Percentiles rank a stretch among this genome's conserved stretches.
These are phyloP conservation scores for Archegozetes longisetosus DNA, from an alignment of 1,140 invertebrate species.

Conservation along the genomic window DNA sequence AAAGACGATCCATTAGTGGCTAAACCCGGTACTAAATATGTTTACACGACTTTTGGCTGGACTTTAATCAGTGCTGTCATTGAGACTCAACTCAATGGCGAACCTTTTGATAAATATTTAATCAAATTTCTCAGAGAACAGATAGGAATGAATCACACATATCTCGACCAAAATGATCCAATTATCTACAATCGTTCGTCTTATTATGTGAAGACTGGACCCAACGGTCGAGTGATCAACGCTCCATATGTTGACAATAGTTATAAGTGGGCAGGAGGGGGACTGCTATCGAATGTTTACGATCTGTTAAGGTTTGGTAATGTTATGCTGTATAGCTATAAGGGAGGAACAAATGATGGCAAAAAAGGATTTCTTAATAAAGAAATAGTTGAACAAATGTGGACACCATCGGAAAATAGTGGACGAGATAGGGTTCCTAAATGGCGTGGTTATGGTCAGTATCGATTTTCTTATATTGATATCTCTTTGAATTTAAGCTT, in stretches of 20 bases:
- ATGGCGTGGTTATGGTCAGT: background rate
- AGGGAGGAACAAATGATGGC: background rate
- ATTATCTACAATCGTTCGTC: constrained; percentile 39
- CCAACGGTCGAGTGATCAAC: constrained; percentile 34
- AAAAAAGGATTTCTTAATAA: constrained; percentile 30
- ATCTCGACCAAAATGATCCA: constrained; percentile 36
- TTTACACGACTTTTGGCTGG: constrained; percentile 43
- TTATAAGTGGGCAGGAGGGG: constrained; percentile 51
- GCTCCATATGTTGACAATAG: constrained; percentile 44
- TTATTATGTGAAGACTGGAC: constrained; percentile 25
- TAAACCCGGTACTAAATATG: constrained; percentile 33
- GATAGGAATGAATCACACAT: constrained; percentile 39
- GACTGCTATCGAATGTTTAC: constrained; percentile 39
- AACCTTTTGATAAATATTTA: constrained; percentile 30
- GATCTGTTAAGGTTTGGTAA: constrained; percentile 43
- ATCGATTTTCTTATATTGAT: too few species aligned
- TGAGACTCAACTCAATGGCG: constrained; percentile 31
- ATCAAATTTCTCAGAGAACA: constrained; percentile 32
- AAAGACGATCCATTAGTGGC: constrained; percentile 38
- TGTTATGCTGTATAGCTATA: constrained; percentile 37
- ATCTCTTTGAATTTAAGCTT: too few species aligned
- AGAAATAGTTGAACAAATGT: constrained; percentile 32
- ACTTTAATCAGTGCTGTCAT: constrained; percentile 42
- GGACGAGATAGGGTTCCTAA: background rate
- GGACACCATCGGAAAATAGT: constrained; percentile 27